Percentiles rank a stretch among this genome's conserved stretches.
Conservation (phyloP, 2,113 vertebrate species). For the Microcebus murinus region DNA sequence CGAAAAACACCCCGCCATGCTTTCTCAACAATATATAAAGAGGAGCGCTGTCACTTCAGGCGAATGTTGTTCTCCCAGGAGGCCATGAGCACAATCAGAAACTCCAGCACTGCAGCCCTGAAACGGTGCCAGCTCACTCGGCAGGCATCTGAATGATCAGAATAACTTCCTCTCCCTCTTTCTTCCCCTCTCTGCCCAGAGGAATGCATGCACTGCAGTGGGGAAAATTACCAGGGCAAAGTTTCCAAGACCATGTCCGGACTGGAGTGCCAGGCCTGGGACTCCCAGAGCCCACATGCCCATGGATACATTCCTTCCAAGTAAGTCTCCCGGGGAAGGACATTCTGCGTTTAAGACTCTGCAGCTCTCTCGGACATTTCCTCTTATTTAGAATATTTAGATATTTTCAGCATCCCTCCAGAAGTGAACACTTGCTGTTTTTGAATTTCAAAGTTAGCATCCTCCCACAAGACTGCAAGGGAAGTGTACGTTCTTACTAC, state of each 20-base stretch:
- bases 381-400: no score
- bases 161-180: neutral
- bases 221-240: constrained; percentile 93
- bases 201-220: constrained; percentile 94
- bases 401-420: neutral
- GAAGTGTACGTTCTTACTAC: no score
- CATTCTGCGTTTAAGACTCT: fast-evolving
- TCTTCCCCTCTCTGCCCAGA: constrained; percentile 71
- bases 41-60: neutral
- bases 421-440: neutral
- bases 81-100: neutral
- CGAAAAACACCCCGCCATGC: neutral
- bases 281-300: constrained; percentile 90
- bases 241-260: constrained; percentile 88
- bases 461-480: neutral
- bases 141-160: neutral
- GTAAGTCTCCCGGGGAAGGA: constrained; percentile 82
- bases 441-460: neutral
- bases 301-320: constrained; percentile 90
- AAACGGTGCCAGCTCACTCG: fast-evolving
- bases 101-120: neutral
- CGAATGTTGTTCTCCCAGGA: fast-evolving
- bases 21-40: neutral
- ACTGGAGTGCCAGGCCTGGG: constrained; percentile 88
- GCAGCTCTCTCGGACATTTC: fast-evolving